phyloP scores from a whole-genome alignment of 2,797 vertebrate genomes.

The Oryzias dopingdopingensis region DNA sequence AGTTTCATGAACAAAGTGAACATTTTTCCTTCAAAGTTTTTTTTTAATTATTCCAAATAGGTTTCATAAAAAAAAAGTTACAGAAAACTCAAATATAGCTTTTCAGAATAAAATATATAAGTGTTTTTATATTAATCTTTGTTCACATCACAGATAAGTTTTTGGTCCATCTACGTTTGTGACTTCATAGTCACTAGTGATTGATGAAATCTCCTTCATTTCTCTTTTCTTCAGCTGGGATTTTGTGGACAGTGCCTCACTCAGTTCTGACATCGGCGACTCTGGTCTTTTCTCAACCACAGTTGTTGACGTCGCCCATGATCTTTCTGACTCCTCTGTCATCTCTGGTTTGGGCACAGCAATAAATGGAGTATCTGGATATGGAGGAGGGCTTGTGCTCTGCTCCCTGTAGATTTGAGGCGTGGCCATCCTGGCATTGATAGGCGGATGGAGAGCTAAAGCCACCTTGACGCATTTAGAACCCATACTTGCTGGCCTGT shows the following conservation, averaged over 20 bases:
- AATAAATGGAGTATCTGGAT: slow-evolving; percentile 29
- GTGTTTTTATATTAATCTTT: background rate
- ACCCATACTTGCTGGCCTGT: slow-evolving; percentile 40
- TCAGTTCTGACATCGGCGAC: slow-evolving; percentile 51
- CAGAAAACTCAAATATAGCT: background rate
- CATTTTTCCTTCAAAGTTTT: background rate
- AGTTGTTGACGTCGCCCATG: slow-evolving; percentile 58
- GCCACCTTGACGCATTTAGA: slow-evolving; percentile 29
- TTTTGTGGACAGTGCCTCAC: slow-evolving; percentile 61
- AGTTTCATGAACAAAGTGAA: slow-evolving; percentile 1
- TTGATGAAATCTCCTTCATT: slow-evolving; percentile 35
- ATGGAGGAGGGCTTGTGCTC: slow-evolving; percentile 16
- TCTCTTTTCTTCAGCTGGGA: slow-evolving; percentile 59
- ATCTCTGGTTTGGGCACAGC: slow-evolving; percentile 1
- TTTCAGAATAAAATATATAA: background rate
- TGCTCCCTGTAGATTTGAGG: slow-evolving; percentile 40
- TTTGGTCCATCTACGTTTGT: slow-evolving; percentile 40
- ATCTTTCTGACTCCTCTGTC: slow-evolving; percentile 43
- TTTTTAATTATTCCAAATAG: slow-evolving; percentile 1
- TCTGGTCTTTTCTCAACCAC: slow-evolving; percentile 19
- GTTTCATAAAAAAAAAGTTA: slow-evolving; percentile 1
- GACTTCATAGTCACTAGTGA: slow-evolving; percentile 33
- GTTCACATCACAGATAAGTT: slow-evolving; percentile 66
- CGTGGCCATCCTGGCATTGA: slow-evolving; percentile 3
- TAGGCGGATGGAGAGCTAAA: slow-evolving; percentile 24